These are phyloP conservation scores for Odobenus rosmarus DNA, from an alignment of 2,113 vertebrate species.

Conservation along the genomic window DNA sequence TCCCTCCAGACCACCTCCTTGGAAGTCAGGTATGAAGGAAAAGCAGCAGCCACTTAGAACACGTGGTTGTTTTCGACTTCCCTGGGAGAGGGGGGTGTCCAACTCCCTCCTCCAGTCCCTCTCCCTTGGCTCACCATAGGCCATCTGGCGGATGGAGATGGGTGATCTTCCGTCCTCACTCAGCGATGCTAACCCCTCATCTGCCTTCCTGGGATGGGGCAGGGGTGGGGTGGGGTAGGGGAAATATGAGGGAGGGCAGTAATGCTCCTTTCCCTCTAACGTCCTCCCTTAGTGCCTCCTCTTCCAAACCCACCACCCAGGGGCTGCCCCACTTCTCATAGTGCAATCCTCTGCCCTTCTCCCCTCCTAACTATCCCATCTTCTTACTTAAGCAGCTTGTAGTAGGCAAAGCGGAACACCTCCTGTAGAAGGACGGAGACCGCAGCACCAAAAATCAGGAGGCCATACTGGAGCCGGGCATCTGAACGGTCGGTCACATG, in stretches of 20 bases:
- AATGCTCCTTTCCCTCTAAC: slow-evolving; percentile 31
- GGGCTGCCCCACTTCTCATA: not conserved
- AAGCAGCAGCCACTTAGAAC: slow-evolving; percentile 13
- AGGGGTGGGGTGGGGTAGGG: slow-evolving; percentile 3
- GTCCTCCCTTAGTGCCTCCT: not conserved
- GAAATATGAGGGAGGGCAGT: slow-evolving; percentile 54
- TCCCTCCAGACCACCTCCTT: slow-evolving; percentile 66
- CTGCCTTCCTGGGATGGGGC: slow-evolving; percentile 84
- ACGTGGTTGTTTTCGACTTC: not conserved
- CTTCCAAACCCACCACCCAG: not conserved
- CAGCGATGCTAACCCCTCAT: slow-evolving; percentile 85
- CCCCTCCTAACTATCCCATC: not conserved
- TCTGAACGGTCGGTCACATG: slow-evolving; percentile 83
- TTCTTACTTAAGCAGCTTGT: slow-evolving; percentile 88
- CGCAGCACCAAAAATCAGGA: slow-evolving; percentile 85
- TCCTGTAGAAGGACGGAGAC: slow-evolving; percentile 88
- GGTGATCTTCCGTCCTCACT: slow-evolving; percentile 87
- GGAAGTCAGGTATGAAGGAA: slow-evolving; percentile 39
- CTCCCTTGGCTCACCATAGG: slow-evolving; percentile 87
- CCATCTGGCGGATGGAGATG: slow-evolving; percentile 87
- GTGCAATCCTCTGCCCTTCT: not conserved
- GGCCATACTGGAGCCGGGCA: slow-evolving; percentile 82
- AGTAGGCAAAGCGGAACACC: slow-evolving; percentile 86
- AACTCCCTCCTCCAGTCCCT: slow-evolving; percentile 50
- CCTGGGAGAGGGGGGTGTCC: not conserved